A percentile compares a stretch with the other conserved stretches of the same genome.
phyloP scores from a whole-genome alignment of 1,140 invertebrate genomes.

The Trissolcus basalis region DNA sequence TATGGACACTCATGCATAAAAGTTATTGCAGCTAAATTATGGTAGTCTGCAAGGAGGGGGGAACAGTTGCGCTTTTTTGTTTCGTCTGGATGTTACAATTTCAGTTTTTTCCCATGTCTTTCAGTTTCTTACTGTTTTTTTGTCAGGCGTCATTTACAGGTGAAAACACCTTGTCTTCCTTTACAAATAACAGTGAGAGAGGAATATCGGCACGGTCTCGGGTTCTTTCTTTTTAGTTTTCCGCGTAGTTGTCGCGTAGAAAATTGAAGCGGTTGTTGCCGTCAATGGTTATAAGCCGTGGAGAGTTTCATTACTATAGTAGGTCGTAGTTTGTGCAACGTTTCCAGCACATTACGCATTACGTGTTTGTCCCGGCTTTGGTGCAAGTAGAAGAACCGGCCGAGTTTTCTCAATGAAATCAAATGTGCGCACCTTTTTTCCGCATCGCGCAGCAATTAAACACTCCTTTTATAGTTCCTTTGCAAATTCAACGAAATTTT shows the following conservation, averaged over 20 bases:
- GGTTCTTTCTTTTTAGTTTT: no score
- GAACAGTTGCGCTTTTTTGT: no score
- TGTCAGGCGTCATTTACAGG: neutral
- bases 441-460: conserved; percentile 32
- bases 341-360: conserved; percentile 35
- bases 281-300: conserved; percentile 47
- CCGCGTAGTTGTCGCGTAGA: conserved; percentile 37
- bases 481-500: conserved; percentile 28
- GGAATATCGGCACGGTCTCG: no score
- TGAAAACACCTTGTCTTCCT: neutral
- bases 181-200: no score
- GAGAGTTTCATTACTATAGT: conserved; percentile 52
- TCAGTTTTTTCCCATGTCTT: no score
- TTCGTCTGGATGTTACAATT: no score
- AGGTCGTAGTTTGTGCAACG: conserved; percentile 49
- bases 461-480: conserved; percentile 16
- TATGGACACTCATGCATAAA: no score
- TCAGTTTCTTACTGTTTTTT: no score
- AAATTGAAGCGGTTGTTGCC: conserved; percentile 52
- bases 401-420: conserved; percentile 44
- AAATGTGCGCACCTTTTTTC: conserved; percentile 25
- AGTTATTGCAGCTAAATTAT: no score
- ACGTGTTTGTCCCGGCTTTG: conserved; percentile 32
- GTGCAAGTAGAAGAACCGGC: conserved; percentile 2
- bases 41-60: no score